Percentiles rank a stretch among this genome's conserved stretches.
Conservation (phyloP, 2,113 vertebrate genomes). For the Microtus oregoni region DNA sequence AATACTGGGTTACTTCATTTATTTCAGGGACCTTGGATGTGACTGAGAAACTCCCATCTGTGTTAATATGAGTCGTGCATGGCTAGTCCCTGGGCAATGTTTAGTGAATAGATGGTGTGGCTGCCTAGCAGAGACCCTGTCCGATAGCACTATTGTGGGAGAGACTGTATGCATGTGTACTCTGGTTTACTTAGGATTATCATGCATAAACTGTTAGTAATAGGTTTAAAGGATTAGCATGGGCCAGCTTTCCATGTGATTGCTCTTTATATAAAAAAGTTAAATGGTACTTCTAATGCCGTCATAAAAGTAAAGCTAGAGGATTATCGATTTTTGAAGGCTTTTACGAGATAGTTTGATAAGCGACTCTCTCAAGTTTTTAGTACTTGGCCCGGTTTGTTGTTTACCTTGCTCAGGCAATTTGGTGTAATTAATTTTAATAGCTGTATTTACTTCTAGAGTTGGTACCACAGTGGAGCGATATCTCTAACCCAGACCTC, state of each 20-base stretch:
- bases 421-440: slow-evolving; percentile 80
- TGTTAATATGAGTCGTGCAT: slow-evolving; percentile 46
- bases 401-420: slow-evolving; percentile 71
- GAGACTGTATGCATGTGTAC: not conserved
- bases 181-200: slow-evolving; percentile 66
- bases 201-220: slow-evolving; percentile 69
- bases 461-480: slow-evolving; percentile 63
- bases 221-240: slow-evolving; percentile 72
- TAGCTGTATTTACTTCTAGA: slow-evolving; percentile 76
- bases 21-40: not conserved
- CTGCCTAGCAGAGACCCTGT: slow-evolving; percentile 39
- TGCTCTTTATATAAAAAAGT: slow-evolving; percentile 48
- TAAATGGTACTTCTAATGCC: slow-evolving; percentile 62
- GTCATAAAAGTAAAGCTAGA: slow-evolving; percentile 61
- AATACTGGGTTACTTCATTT: slow-evolving; percentile 23
- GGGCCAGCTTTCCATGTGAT: not conserved
- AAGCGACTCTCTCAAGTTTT: slow-evolving; percentile 66
- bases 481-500: slow-evolving; percentile 51
- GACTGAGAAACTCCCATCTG: not conserved
- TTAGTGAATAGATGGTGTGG: slow-evolving; percentile 52
- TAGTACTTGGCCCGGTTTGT: slow-evolving; percentile 50
- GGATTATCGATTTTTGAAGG: slow-evolving; percentile 61
- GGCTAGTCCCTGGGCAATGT: slow-evolving; percentile 36
- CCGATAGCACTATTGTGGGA: slow-evolving; percentile 45
- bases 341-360: slow-evolving; percentile 68